Evolutionary conservation across 2,113 vertebrate species (phyloP).

Genomic region (Morone chrysops): DNA sequence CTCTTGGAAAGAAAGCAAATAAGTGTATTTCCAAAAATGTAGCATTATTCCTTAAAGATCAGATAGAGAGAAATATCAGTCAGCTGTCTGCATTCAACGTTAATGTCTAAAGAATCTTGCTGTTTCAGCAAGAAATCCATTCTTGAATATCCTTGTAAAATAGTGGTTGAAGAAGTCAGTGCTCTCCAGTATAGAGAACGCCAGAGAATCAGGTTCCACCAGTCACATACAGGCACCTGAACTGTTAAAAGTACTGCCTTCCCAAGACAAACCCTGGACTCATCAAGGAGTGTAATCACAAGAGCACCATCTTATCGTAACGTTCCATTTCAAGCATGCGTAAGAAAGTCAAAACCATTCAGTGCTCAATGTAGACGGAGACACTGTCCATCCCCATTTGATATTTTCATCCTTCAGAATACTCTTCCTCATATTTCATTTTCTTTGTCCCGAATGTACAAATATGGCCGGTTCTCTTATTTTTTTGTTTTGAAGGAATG

Average conservation of each 20-base stretch:
- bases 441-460: slow-evolving; percentile 44
- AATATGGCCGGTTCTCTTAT: slow-evolving; percentile 21
- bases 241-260: slow-evolving; percentile 27
- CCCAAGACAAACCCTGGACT: slow-evolving; percentile 31
- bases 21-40: slow-evolving; percentile 22
- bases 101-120: neutral
- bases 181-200: slow-evolving; percentile 42
- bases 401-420: slow-evolving; percentile 20
- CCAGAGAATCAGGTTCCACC: slow-evolving; percentile 18
- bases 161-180: slow-evolving; percentile 52
- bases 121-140: slow-evolving; percentile 18
- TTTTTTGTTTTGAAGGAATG: slow-evolving; percentile 22
- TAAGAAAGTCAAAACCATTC: slow-evolving; percentile 1
- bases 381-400: neutral
- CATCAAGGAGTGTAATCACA: neutral
- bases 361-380: neutral
- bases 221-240: slow-evolving; percentile 19
- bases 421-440: neutral
- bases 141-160: neutral
- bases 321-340: slow-evolving; percentile 50
- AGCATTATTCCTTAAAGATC: slow-evolving; percentile 8
- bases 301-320: neutral
- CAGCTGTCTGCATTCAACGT: slow-evolving; percentile 16
- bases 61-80: slow-evolving; percentile 23
- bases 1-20: slow-evolving; percentile 1